Percentiles rank a stretch among this genome's conserved stretches.
Conservation (phyloP, 2,113 vertebrate species). For the Plotosus lineatus region DNA sequence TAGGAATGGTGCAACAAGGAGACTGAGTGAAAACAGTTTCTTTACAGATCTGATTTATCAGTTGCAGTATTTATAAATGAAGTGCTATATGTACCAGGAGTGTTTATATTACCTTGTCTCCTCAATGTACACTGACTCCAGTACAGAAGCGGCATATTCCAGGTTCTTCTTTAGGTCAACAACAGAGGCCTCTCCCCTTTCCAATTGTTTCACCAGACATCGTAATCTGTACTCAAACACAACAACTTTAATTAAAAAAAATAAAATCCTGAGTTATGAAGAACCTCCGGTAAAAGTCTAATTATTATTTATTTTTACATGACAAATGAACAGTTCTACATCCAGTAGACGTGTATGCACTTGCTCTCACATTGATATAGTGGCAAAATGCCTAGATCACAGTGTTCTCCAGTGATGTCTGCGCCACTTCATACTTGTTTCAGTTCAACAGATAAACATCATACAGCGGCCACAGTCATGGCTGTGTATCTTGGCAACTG, state of each 20-base stretch:
- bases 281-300: background rate
- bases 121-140: constrained; percentile 89
- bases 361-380: background rate
- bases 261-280: too few species aligned
- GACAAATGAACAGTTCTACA: background rate
- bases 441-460: constrained; percentile 21
- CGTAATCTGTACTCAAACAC: constrained; percentile 73
- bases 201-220: constrained; percentile 90
- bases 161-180: constrained; percentile 92
- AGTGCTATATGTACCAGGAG: background rate
- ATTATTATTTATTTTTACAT: background rate
- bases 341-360: background rate
- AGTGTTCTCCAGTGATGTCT: background rate
- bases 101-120: constrained; percentile 80
- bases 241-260: background rate
- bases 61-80: background rate
- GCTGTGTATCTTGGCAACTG: background rate
- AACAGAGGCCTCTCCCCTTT: constrained; percentile 87
- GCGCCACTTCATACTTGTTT: background rate
- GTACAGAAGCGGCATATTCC: constrained; percentile 87
- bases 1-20: background rate
- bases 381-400: background rate
- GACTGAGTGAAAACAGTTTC: background rate
- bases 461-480: background rate
- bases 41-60: background rate